phyloP scores from a whole-genome alignment of 1,140 invertebrate species.

The Drosophila elegans region DNA sequence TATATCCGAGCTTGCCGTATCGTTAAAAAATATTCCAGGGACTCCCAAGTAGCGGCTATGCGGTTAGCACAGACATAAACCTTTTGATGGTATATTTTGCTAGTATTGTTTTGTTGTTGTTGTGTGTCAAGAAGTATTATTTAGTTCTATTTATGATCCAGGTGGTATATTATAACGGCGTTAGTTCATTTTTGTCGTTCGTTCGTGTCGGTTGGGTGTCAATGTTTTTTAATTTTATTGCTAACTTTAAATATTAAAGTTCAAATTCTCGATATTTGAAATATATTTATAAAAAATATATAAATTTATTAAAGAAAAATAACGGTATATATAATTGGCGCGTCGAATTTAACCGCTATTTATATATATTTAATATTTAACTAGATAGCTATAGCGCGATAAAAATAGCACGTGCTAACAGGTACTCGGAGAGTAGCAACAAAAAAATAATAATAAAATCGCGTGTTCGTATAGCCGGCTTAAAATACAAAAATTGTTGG shows the following conservation, averaged over 20 bases:
- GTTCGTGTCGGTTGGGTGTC: constrained; percentile 8
- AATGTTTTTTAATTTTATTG: constrained; percentile 5
- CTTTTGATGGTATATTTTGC: too few relatives aligned
- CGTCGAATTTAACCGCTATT: not conserved
- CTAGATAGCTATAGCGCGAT: constrained; percentile 1
- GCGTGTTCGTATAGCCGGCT: constrained; percentile 21
- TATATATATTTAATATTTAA: not conserved
- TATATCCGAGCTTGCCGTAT: too few relatives aligned
- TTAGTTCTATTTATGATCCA: too few relatives aligned
- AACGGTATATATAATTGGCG: constrained; percentile 3
- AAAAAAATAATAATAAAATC: constrained; percentile 5
- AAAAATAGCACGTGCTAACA: constrained; percentile 46
- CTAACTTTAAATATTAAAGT: constrained; percentile 9
- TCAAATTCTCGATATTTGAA: not conserved
- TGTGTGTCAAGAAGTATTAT: too few relatives aligned
- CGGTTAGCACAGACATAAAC: too few relatives aligned
- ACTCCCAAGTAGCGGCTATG: too few relatives aligned
- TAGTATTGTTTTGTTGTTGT: too few relatives aligned
- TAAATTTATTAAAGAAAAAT: not conserved
- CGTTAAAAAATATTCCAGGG: too few relatives aligned
- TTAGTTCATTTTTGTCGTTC: constrained; percentile 4
- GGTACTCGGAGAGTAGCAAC: constrained; percentile 16
- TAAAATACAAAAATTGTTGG: constrained; percentile 5
- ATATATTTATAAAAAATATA: not conserved
- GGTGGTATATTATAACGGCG: too few relatives aligned